Conservation (phyloP, 2,797 vertebrate genomes). For the Aplochiton taeniatus region DNA sequence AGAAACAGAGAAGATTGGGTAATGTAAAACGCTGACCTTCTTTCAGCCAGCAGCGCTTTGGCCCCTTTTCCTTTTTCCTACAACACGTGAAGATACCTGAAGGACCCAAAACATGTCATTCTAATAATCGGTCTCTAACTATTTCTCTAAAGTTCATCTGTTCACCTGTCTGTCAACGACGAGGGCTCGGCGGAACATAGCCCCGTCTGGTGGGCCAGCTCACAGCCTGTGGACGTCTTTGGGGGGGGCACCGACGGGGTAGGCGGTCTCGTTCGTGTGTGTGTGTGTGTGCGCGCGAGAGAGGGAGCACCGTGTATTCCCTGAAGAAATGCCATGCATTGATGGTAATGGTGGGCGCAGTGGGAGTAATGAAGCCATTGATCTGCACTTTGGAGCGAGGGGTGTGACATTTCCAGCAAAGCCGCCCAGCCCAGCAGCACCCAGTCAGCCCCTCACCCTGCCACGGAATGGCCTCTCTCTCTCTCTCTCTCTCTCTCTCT, state of each 20-base stretch:
- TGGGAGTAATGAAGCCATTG: slow-evolving; percentile 96
- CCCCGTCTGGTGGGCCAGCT: too few species aligned
- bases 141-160: too few species aligned
- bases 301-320: slow-evolving; percentile 64
- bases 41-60: not conserved
- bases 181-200: too few species aligned
- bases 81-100: too few species aligned
- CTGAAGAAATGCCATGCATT: slow-evolving; percentile 74
- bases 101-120: too few species aligned
- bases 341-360: slow-evolving; percentile 87
- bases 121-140: too few species aligned
- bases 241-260: too few species aligned
- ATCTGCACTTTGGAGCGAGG: slow-evolving; percentile 88
- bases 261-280: not conserved
- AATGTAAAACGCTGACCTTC: not conserved
- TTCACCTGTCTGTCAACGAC: too few species aligned
- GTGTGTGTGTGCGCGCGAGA: slow-evolving; percentile 45
- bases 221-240: too few species aligned
- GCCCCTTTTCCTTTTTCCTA: not conserved
- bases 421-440: slow-evolving; percentile 77
- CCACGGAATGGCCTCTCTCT: slow-evolving; percentile 26
- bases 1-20: slow-evolving; percentile 46
- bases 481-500: slow-evolving; percentile 41
- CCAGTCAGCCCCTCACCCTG: slow-evolving; percentile 18
- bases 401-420: slow-evolving; percentile 96